Base-by-base conservation (phyloP, 2,113 vertebrate species). In the Solea senegalensis region DNA sequence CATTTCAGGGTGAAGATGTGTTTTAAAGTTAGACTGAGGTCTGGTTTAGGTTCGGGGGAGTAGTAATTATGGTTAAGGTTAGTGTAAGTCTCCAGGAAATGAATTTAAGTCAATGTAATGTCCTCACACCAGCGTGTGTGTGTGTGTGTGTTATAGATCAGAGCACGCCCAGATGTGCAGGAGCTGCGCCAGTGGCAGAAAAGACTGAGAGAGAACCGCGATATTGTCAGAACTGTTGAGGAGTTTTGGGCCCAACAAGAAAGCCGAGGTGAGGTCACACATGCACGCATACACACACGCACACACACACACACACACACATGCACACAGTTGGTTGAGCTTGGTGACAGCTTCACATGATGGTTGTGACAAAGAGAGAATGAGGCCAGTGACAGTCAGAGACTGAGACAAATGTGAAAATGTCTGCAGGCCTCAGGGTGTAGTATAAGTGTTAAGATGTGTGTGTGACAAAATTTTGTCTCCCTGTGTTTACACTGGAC, bases 101-200 rank as follows among this genome's bases (percentile, higher is more conserved):
- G 21, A 21, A 21, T 21, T 1, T 21, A 21, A 21, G 21, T 21
- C 21, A 21, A 21, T 21, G 21, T 21, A 21, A 21, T 21, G 21
- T 21, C 21, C 21, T 21, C 21, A 21, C 21, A 21, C 21, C 21
- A 21, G 21, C 21, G 27, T 76, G 34, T 63, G 15, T 65, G 54
- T 45, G 46, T 72, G 51, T 63, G 59, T 49, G 41, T 77, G 45
- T 52, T 77, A 45, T 53, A 99, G 97, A 90, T 94, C 74, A 95
- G 97, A 78, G 92, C 91, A 21, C 77, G 84, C 0, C 89, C 91
- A 52, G 94, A 96, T 70, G 92, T 99, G 58, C 96, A 97, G 83
- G 95, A 97, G 83, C 82, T 99, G 52, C 94, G 96, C 12, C 92
- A 90, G 88, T 99, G 96, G 96, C 97, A 99, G 85, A 95, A 91